phyloP scores from a whole-genome alignment of 2,888 invertebrate genomes.

The Chrysolina americana region DNA sequence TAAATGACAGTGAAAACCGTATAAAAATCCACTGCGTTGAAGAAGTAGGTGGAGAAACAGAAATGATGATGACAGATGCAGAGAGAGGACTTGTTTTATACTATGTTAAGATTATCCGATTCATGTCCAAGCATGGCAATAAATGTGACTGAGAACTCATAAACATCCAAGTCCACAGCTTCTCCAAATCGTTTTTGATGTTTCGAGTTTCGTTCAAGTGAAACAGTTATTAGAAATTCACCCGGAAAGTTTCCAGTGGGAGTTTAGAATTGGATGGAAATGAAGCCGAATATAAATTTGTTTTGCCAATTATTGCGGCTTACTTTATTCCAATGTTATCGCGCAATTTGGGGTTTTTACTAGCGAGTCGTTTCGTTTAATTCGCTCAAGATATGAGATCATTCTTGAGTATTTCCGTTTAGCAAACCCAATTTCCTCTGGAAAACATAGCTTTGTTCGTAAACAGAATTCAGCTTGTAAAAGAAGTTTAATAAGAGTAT shows the following conservation, averaged over 20 bases:
- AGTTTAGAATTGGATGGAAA: slow-evolving; percentile 32
- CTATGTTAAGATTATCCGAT: too few relatives aligned
- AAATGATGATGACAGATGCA: too few relatives aligned
- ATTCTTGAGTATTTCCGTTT: slow-evolving; percentile 16
- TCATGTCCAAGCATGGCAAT: neutral
- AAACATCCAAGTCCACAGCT: slow-evolving; percentile 18
- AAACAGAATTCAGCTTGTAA: neutral
- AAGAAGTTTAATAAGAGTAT: neutral
- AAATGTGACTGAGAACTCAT: neutral
- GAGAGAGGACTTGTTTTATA: too few relatives aligned
- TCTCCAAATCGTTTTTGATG: slow-evolving; percentile 8
- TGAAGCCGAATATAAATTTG: slow-evolving; percentile 37
- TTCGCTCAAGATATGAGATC: slow-evolving; percentile 29
- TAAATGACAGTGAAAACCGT: too few relatives aligned
- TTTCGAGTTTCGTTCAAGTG: slow-evolving; percentile 17
- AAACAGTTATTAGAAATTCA: slow-evolving; percentile 28
- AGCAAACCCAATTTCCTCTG: slow-evolving; percentile 4
- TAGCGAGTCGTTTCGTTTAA: slow-evolving; percentile 21
- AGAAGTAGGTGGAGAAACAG: too few relatives aligned
- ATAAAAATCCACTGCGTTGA: too few relatives aligned
- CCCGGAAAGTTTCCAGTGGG: slow-evolving; percentile 26
- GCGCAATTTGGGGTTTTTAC: slow-evolving; percentile 26
- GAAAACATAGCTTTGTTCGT: neutral
- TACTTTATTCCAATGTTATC: slow-evolving; percentile 30
- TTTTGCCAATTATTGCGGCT: slow-evolving; percentile 35